A percentile compares a stretch with the other conserved stretches of the same genome.
Evolutionary conservation across 1,140 invertebrate species (phyloP).

Genomic region (Yoshiicerus persimilis): DNA sequence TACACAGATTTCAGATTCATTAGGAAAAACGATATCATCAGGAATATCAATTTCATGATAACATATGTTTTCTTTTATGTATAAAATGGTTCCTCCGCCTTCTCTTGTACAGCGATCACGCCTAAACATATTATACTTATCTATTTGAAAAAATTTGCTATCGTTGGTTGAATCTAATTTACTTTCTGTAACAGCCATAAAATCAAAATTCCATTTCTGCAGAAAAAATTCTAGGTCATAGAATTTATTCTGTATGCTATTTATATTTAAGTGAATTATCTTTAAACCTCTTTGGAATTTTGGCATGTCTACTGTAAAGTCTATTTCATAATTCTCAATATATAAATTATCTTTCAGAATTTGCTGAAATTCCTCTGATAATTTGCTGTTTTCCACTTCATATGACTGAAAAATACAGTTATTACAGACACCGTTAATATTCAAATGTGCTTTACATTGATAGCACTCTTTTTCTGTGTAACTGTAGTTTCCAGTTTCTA

Average conservation of each 20-base stretch:
- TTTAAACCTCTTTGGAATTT: neutral
- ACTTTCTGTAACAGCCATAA: neutral
- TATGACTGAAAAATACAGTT: neutral
- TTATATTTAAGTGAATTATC: neutral
- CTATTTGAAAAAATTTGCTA: neutral
- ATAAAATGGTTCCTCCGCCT: neutral
- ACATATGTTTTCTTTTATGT: neutral
- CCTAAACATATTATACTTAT: neutral
- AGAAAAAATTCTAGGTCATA: neutral
- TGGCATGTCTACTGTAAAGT: no score
- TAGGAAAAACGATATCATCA: neutral
- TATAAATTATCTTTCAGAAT: neutral
- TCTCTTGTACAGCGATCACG: neutral
- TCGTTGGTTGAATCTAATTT: neutral
- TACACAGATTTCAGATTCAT: neutral
- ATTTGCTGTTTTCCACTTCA: neutral
- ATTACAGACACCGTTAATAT: neutral
- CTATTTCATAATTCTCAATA: no score
- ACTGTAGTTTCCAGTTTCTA: neutral
- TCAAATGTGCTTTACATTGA: neutral
- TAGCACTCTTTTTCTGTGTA: neutral
- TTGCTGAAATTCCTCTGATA: neutral
- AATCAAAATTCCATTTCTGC: neutral
- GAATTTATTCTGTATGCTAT: neutral
- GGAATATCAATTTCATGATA: neutral